Conservation (phyloP, 2,888 invertebrate genomes). For the Eupithecia dodoneata region DNA sequence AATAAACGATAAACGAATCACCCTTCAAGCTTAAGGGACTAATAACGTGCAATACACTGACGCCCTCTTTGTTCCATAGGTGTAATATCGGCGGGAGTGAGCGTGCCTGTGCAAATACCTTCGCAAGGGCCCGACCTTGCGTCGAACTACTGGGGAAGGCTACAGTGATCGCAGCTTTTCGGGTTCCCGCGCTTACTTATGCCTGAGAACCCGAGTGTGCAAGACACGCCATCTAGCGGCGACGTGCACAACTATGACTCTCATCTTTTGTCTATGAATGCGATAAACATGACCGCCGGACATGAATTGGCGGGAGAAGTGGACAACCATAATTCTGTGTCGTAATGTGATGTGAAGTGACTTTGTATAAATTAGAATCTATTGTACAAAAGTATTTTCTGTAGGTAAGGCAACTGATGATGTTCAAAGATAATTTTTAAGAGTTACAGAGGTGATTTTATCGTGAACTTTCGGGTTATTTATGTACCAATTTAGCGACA, state of each 20-base stretch:
- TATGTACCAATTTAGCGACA: conserved; percentile 1
- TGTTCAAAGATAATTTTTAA: conserved; percentile 80
- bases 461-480: conserved; percentile 20
- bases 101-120: conserved; percentile 96
- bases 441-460: conserved; percentile 62
- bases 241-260: conserved; percentile 80
- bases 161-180: conserved; percentile 97
- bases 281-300: conserved; percentile 82
- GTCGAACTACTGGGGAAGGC: conserved; percentile 94
- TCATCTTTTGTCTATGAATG: conserved; percentile 74
- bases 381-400: conserved; percentile 37
- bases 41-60: conserved; percentile 50
- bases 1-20: conserved; percentile 24
- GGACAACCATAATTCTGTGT: conserved; percentile 62
- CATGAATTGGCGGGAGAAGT: conserved; percentile 77
- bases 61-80: conserved; percentile 84
- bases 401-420: conserved; percentile 76
- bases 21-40: conserved; percentile 33
- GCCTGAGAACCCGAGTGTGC: conserved; percentile 85
- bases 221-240: conserved; percentile 77
- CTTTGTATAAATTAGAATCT: conserved; percentile 33
- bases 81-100: conserved; percentile 96
- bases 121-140: conserved; percentile 92
- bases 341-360: conserved; percentile 70
- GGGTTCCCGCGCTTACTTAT: conserved; percentile 91